Conservation (phyloP, 1,140 invertebrate species). For the Chymomyza costata region DNA sequence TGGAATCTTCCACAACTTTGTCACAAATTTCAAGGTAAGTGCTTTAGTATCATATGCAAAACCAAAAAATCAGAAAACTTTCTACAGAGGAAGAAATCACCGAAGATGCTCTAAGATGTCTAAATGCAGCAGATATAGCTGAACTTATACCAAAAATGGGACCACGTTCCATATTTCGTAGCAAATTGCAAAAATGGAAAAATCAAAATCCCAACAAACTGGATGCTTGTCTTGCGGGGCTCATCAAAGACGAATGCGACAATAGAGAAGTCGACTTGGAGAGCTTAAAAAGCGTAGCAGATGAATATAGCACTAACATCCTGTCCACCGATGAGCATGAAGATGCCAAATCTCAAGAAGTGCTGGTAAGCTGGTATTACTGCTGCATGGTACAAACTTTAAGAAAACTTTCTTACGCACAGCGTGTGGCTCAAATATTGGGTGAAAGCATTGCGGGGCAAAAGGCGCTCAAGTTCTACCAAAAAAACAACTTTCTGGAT, state of each 20-base stretch:
- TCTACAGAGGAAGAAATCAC: slow-evolving; percentile 21
- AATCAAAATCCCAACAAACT: neutral
- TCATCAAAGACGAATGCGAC: slow-evolving; percentile 8
- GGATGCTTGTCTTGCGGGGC: too few species aligned
- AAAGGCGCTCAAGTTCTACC: slow-evolving; percentile 1
- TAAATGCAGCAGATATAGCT: slow-evolving; percentile 17
- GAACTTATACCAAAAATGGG: slow-evolving; percentile 36
- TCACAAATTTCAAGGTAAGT: slow-evolving; percentile 15
- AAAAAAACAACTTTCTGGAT: slow-evolving; percentile 8
- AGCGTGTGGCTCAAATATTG: slow-evolving; percentile 1
- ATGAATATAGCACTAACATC: neutral
- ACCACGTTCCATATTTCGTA: slow-evolving; percentile 30
- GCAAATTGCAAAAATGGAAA: slow-evolving; percentile 18
- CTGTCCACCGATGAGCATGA: neutral
- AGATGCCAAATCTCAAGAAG: neutral
- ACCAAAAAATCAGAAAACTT: too few species aligned
- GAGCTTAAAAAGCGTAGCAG: neutral
- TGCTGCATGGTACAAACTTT: neutral
- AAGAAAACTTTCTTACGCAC: neutral
- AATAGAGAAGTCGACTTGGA: neutral
- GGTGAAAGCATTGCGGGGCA: neutral
- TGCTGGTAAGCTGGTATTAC: slow-evolving; percentile 2
- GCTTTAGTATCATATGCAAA: neutral
- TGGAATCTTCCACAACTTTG: slow-evolving; percentile 3
- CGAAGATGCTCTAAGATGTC: slow-evolving; percentile 8